phyloP scores from a whole-genome alignment of 2,113 vertebrate genomes.

The Progne subis region DNA sequence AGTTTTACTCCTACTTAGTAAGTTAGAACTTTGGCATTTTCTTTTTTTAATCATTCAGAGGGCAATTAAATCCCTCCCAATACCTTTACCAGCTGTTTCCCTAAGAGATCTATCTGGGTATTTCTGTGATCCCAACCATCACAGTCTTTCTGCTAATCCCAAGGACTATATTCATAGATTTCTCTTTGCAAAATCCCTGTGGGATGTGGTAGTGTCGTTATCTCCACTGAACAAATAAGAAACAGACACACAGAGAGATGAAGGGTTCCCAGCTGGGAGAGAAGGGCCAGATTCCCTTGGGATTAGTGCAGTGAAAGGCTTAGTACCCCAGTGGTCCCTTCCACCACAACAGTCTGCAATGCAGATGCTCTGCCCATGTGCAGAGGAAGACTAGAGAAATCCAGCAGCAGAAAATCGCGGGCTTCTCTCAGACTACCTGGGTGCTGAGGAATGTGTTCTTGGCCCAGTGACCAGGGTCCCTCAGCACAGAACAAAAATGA shows the following conservation, averaged over 20 bases:
- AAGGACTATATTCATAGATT: slow-evolving; percentile 10
- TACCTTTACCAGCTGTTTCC: slow-evolving; percentile 23
- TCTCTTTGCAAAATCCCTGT: not conserved
- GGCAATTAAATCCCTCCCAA: slow-evolving; percentile 29
- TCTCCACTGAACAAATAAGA: slow-evolving; percentile 1
- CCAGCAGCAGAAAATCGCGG: not conserved
- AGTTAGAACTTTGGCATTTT: slow-evolving; percentile 5
- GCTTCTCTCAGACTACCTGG: not conserved
- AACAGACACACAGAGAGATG: not conserved
- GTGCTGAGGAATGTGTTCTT: not conserved
- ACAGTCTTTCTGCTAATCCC: not conserved
- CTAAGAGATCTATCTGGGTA: not conserved
- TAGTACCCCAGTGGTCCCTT: not conserved
- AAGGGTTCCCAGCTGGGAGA: not conserved
- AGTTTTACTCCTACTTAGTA: slow-evolving; percentile 7
- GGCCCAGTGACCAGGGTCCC: rapidly evolving
- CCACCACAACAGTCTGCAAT: not conserved
- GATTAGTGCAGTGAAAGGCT: not conserved
- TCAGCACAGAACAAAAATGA: not conserved
- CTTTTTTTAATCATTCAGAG: slow-evolving; percentile 37
- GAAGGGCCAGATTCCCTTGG: not conserved
- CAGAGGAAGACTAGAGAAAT: not conserved
- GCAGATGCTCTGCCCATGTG: not conserved
- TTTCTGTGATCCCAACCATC: not conserved
- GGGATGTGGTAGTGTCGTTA: not conserved